Evolutionary conservation across 2,797 vertebrate species (phyloP).

Genomic region (Eremophila alpestris): DNA sequence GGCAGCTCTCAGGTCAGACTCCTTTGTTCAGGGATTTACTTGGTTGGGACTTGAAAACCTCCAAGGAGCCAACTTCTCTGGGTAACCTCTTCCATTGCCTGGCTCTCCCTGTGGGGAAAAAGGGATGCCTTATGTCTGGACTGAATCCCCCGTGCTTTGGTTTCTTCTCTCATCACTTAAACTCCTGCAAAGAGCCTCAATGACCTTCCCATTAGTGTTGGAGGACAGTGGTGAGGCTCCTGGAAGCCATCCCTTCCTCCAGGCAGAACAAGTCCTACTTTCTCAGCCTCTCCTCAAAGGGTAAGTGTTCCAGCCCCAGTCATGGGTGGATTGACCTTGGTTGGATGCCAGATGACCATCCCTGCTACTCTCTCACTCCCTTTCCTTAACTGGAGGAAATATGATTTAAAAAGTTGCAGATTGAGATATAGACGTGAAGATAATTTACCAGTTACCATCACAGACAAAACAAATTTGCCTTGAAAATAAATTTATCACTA

Average conservation of each 20-base stretch:
- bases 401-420: neutral
- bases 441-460: neutral
- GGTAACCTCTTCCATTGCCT: neutral
- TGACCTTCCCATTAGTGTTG: neutral
- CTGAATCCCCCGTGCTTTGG: neutral
- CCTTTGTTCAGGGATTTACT: neutral
- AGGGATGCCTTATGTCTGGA: neutral
- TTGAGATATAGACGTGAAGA: neutral
- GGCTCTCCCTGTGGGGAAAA: neutral
- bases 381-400: neutral
- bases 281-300: neutral
- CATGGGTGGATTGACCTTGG: neutral
- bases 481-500: neutral
- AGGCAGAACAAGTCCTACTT: neutral
- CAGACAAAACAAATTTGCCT: neutral
- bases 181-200: neutral
- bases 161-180: neutral
- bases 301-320: fast-evolving
- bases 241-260: neutral
- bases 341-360: neutral
- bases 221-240: neutral
- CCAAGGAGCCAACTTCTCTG: neutral
- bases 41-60: neutral
- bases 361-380: neutral
- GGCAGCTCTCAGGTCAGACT: neutral